Evolutionary conservation across 1,140 invertebrate species (phyloP).

Genomic region (Zaprionus capensis): DNA sequence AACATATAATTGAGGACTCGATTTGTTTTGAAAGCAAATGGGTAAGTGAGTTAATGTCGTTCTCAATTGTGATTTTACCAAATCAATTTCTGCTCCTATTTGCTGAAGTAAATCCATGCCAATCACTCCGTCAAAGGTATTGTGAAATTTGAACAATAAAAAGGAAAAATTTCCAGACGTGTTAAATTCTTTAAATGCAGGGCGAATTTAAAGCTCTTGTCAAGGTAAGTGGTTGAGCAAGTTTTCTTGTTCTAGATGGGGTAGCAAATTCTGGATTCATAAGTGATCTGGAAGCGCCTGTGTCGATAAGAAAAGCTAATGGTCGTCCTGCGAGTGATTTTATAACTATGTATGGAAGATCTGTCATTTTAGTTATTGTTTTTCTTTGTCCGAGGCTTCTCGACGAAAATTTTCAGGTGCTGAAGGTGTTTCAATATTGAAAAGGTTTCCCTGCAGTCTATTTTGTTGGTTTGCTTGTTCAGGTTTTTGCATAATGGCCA

Average conservation of each 20-base stretch:
- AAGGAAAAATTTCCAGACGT: slow-evolving; percentile 1
- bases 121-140: slow-evolving; percentile 7
- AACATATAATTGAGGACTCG: background rate
- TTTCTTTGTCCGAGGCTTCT: background rate
- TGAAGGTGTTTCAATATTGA: background rate
- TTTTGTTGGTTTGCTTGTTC: no score
- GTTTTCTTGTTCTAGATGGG: background rate
- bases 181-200: slow-evolving; percentile 7
- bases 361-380: background rate
- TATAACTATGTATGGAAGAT: slow-evolving; percentile 15
- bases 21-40: slow-evolving; percentile 13
- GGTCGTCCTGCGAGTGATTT: slow-evolving; percentile 13
- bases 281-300: background rate
- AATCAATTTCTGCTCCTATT: slow-evolving; percentile 2
- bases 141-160: slow-evolving; percentile 9
- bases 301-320: slow-evolving; percentile 3
- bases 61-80: background rate
- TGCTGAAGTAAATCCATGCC: slow-evolving; percentile 2
- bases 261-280: background rate
- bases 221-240: background rate
- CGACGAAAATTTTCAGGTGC: background rate
- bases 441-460: no score
- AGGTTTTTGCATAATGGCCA: no score
- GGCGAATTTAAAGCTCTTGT: background rate
- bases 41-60: background rate